Conservation (phyloP, 2,888 invertebrate genomes). For the Amblyjoppa proteus region DNA sequence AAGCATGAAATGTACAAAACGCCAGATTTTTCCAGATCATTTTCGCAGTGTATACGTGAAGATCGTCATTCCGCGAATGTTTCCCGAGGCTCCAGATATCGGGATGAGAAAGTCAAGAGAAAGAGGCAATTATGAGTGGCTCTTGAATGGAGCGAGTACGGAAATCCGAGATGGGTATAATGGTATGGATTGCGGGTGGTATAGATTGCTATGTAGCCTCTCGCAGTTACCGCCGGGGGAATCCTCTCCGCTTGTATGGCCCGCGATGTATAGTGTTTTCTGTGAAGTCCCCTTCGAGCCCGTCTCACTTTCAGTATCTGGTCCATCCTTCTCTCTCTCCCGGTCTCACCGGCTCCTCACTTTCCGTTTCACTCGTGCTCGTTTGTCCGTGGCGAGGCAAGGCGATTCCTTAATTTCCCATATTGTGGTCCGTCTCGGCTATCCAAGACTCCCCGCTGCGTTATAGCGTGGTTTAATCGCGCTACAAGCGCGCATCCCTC, state of each 20-base stretch:
- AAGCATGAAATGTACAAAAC: too few relatives aligned
- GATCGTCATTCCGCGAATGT: background rate
- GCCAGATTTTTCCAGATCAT: too few relatives aligned
- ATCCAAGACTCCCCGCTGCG: conserved; percentile 80
- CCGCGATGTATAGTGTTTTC: conserved; percentile 34
- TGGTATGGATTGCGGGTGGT: conserved; percentile 64
- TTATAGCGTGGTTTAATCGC: conserved; percentile 84
- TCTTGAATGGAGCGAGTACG: conserved; percentile 51
- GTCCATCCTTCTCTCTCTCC: conserved; percentile 24
- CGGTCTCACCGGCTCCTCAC: background rate
- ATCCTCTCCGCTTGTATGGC: conserved; percentile 47
- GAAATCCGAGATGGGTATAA: conserved; percentile 66
- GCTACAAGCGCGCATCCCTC: conserved; percentile 84
- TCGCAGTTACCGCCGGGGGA: conserved; percentile 59
- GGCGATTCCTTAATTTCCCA: conserved; percentile 71
- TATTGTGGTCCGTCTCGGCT: conserved; percentile 67
- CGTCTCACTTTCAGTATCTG: conserved; percentile 56
- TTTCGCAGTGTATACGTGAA: background rate
- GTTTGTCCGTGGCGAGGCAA: conserved; percentile 30
- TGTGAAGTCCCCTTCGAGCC: conserved; percentile 53
- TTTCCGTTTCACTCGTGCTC: conserved; percentile 37
- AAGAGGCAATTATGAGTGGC: conserved; percentile 57
- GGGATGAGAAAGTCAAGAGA: conserved; percentile 46
- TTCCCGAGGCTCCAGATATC: conserved; percentile 9
- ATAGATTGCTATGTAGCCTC: conserved; percentile 61